These are phyloP conservation scores for Drosophila oshimai DNA, from an alignment of 1,140 invertebrate genomes.

Conservation along the genomic window DNA sequence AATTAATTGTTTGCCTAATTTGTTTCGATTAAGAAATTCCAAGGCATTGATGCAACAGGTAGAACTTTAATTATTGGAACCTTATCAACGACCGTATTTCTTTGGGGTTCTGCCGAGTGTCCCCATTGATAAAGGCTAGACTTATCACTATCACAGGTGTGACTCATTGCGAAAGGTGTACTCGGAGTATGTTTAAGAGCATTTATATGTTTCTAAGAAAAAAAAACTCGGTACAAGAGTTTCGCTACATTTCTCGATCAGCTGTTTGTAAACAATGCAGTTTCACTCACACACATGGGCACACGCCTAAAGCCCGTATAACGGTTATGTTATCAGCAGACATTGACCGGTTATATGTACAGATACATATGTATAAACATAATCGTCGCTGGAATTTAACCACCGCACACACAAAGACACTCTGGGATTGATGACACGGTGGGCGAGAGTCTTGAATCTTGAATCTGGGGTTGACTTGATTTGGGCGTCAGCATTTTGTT, in stretches of 20 bases:
- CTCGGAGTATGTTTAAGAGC: no score
- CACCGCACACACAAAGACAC: neutral
- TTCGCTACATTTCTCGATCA: constrained; percentile 24
- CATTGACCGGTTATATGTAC: constrained; percentile 8
- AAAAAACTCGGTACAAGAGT: constrained; percentile 15
- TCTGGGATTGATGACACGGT: neutral
- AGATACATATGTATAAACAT: neutral
- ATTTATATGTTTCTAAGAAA: no score
- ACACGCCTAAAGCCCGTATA: constrained; percentile 2
- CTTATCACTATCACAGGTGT: constrained; percentile 15
- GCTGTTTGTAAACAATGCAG: constrained; percentile 75
- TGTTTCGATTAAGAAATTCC: constrained; percentile 18
- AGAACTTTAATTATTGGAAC: constrained; percentile 3
- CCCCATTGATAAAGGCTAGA: constrained; percentile 15
- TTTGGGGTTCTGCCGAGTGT: neutral
- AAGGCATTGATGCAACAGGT: constrained; percentile 14
- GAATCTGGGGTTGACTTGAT: constrained; percentile 7
- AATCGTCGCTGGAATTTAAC: constrained; percentile 7
- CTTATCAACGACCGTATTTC: constrained; percentile 12
- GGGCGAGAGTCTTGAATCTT: no score
- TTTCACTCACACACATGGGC: neutral
- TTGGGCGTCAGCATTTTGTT: constrained; percentile 31
- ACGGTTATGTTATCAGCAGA: constrained; percentile 45
- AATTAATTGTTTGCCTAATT: constrained; percentile 38
- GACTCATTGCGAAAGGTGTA: constrained; percentile 15